Evolutionary conservation across 2,888 invertebrate genomes (phyloP), one percentile per base, ranked within the genome.

Genomic region (Clunio marinus): DNA sequence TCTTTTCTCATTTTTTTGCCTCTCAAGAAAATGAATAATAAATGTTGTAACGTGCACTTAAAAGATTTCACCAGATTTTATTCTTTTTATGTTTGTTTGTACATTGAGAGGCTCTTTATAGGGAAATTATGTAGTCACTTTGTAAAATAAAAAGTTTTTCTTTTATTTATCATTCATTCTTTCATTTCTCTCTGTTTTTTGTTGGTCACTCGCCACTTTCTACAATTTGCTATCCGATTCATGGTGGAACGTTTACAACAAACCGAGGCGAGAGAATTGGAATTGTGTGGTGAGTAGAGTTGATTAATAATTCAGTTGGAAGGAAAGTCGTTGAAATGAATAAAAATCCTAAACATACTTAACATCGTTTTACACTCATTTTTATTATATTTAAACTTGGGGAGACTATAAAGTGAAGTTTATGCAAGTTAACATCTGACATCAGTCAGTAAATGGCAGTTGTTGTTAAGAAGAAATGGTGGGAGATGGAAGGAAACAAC

Each of bases 11-110:
- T 32, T 20, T 32, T 35, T 59, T 35, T 59, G 20, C 20, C 55
- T 65, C 63, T 45, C 27, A 66, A 66, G 66, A 65, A 51, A 55
- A 66, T 66, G 66, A 66, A 66, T 66, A 66, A 66, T 66, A 66
- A 66, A 66, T 66, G 66, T 28, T 46, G 46, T 66, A 66, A 66
- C 46, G 66, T 66, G 46, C 28, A 66, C 22, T 55, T 66, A 46
- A 55, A 66, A 55, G 66, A 46, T 66, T 55, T 66, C 55, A 22
- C 66, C 66, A 66, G 28, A 66, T 66, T 66, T 66, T 51, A n/a
- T n/a, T n/a, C 4, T 32, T 51, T 51, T 51, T 51, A 51, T 51
- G n/a, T n/a, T 7, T 51, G 51, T 51, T 51, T 51, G 22, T 2
- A 51, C 51, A 51, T 22, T n/a, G 51, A 51, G 22, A 51, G 51